Conservation (phyloP, 2,888 invertebrate genomes). For the Spodoptera picta region DNA sequence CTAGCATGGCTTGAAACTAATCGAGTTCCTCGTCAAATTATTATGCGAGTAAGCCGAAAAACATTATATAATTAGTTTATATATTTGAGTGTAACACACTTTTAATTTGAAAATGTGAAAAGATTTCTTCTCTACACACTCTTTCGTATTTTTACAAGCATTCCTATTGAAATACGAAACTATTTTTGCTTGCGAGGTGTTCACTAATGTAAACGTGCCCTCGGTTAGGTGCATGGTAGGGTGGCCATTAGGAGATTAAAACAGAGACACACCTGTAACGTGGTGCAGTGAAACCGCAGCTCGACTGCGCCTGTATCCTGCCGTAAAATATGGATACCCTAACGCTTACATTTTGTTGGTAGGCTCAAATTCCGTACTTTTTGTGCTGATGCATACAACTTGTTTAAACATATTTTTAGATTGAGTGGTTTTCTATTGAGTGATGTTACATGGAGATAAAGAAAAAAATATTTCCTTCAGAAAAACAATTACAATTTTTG, state of each 20-base stretch:
- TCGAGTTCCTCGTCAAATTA: too few relatives aligned
- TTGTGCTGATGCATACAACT: conserved; percentile 13
- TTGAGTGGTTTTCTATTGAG: conserved; percentile 1
- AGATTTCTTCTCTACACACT: too few relatives aligned
- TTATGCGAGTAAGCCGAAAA: too few relatives aligned
- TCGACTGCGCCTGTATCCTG: conserved; percentile 46
- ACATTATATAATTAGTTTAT: too few relatives aligned
- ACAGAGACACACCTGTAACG: conserved; percentile 76
- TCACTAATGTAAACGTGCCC: conserved; percentile 20
- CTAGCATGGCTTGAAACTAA: too few relatives aligned
- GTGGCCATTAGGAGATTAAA: conserved; percentile 83
- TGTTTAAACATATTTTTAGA: conserved; percentile 2
- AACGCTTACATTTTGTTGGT: conserved; percentile 51
- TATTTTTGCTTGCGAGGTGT: neutral
- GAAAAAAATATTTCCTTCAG: too few relatives aligned
- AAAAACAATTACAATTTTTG: too few relatives aligned
- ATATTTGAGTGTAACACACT: too few relatives aligned
- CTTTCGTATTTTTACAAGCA: too few relatives aligned
- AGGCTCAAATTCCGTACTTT: conserved; percentile 52
- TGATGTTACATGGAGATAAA: neutral
- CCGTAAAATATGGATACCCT: conserved; percentile 60
- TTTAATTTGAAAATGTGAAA: too few relatives aligned
- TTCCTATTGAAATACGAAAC: conserved; percentile 7
- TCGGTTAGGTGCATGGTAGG: conserved; percentile 60
- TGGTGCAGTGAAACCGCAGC: conserved; percentile 67